Base-by-base conservation (phyloP, 1,140 invertebrate species). In the Brachionus sp. region DNA sequence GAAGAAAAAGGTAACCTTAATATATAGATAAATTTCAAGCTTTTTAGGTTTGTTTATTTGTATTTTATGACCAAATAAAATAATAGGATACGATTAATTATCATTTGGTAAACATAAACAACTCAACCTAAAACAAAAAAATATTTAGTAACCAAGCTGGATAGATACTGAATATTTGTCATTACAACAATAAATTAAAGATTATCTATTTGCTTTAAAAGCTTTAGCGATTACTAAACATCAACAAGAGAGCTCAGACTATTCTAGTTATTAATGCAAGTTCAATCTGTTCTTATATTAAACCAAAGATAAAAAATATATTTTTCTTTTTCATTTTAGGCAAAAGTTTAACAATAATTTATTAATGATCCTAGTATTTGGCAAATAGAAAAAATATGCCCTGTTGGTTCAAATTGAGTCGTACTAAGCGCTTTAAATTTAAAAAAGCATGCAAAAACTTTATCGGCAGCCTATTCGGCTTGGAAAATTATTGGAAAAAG, bases 361-460 rank as follows among this genome's bases (percentile, higher is more conserved):
- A 12, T 5, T n/a, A 57, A 25, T 57, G 29, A 9, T 70, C n/a
- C 66, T 25, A 33, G 12, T 66, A 33, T 37, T 37, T 66, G 64
- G 7, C 64, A 33, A 66, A 33, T n/a, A 33, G 12, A 66, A 10
- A 73, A 29, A 66, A 75, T 44, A 75, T 75, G 70, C 70, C 70
- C 10, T 46, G 37, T 44, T 75, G 70, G 37, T 75, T 75, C 39
- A 75, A 75, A 75, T n/a, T 75, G 44, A 75, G 42, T 46, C 70
- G 70, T 1, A 35, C 33, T 12, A 75, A 75, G 25, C 70, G 70
- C 12, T 75, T 75, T 75, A 75, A 75, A 46, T 75, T 75, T 25
- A 75, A 75, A 46, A 75, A 33, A 75, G 70, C 70, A n/a, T 75
- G 37, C 12, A 75, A 75, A 75, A 75, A 25, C 25, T 75, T 75